These are phyloP conservation scores for Taphrorychus bicolor DNA, from an alignment of 2,888 invertebrate genomes.

Conservation along the genomic window DNA sequence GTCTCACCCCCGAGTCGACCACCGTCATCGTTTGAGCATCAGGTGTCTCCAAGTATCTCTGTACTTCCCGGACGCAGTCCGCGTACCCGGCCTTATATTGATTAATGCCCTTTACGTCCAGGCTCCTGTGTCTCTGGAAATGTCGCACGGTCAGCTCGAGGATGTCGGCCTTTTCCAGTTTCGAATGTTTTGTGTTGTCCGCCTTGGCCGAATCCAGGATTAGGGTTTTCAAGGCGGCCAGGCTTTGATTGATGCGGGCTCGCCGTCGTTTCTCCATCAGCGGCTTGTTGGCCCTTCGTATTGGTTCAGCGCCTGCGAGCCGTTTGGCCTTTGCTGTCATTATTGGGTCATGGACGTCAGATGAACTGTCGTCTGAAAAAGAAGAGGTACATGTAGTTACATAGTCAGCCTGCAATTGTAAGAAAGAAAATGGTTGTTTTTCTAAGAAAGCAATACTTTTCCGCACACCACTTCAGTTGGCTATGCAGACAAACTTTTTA, in stretches of 20 bases:
- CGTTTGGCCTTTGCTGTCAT: constrained; percentile 58
- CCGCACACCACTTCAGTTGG: no score
- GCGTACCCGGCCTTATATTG: constrained; percentile 73
- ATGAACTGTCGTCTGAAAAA: constrained; percentile 37
- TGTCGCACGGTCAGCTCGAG: constrained; percentile 84
- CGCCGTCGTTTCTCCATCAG: constrained; percentile 79
- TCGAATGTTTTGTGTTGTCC: constrained; percentile 77
- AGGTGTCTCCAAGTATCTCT: constrained; percentile 66
- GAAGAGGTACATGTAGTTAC: neutral
- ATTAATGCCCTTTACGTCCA: constrained; percentile 68
- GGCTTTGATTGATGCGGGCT: constrained; percentile 76
- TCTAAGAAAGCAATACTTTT: neutral
- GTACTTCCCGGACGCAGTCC: constrained; percentile 71
- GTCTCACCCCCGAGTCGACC: constrained; percentile 66
- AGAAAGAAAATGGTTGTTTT: neutral
- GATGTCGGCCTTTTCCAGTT: constrained; percentile 86
- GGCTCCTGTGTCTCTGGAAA: constrained; percentile 75
- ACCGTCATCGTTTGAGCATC: constrained; percentile 67
- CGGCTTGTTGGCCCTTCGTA: constrained; percentile 75
- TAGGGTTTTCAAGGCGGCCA: constrained; percentile 74
- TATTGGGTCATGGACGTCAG: constrained; percentile 43
- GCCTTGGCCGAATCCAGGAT: constrained; percentile 74
- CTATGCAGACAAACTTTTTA: no score
- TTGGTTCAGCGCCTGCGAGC: constrained; percentile 56
- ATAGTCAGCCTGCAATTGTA: no score